Base-by-base conservation (phyloP, 2,113 vertebrate species). In the Cathartes aura region DNA sequence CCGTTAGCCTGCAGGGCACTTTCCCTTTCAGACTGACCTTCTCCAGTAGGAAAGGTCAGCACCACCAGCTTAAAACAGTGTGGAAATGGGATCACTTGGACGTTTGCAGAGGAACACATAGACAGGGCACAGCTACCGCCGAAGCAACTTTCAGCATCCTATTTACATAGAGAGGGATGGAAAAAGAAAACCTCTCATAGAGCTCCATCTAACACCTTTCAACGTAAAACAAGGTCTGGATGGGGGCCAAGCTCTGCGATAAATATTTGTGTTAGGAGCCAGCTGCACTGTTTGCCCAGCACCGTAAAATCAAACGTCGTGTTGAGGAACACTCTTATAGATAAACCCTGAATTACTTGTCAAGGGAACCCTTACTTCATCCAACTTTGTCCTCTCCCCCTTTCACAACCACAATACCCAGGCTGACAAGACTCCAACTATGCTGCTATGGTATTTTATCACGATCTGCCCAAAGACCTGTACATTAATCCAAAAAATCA, bases 101-200 rank as follows among this genome's bases (percentile, higher is more conserved):
- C 0, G 2, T 30, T 34, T 15, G 27, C 23, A n/a, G 29, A 43
- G 85, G 52, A 48, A 21, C 45, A 52, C 27, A 23, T 0, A 32
- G 67, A 45, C 0, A 1, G 26, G 47, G 15, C 42, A 24, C n/a
- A 34, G 53, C 26, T 10, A 60, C 16, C 1, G 0, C 15, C n/a
- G 8, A 82, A 72, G 47, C 24, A 40, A n/a, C 45, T 36, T 48
- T 52, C 18, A 6, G 58, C 24, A 27, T 34, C 22, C 29, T 45
- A 12, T 53, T 58, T 50, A 8, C 2, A 19, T 3, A 15, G 29
- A 67, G 45, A 67, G n/a, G 6, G 36, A 62, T 12, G 53, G 74
- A 24, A n/a, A 38, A 79, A 45, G 32, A 66, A 66, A 64, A 66
- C 27, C 34, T 62, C 43, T 67, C 13, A 7, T 0, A 30, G 32